phyloP scores from a whole-genome alignment of 1,140 invertebrate genomes.

The Campoletis sonorensis region DNA sequence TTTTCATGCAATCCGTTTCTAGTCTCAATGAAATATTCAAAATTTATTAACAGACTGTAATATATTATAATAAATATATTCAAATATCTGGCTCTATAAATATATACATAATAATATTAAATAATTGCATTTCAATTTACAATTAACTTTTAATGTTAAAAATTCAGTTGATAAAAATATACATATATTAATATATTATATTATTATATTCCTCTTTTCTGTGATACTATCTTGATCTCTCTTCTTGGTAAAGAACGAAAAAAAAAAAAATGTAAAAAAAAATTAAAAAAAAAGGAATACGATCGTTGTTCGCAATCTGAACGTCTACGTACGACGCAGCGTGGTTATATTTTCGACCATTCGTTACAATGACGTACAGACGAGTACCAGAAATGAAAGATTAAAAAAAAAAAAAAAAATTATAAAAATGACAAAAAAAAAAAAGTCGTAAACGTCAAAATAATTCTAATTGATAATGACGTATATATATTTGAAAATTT shows the following conservation, averaged over 20 bases:
- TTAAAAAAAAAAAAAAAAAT: neutral
- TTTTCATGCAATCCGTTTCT: no score
- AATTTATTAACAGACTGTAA: neutral
- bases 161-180: neutral
- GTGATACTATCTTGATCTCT: constrained; percentile 51
- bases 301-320: neutral
- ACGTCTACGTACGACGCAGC: neutral
- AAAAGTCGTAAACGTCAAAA: neutral
- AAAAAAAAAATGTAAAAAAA: constrained; percentile 51
- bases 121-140: constrained; percentile 23
- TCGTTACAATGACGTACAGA: constrained; percentile 34
- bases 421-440: neutral
- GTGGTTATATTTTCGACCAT: neutral
- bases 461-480: neutral
- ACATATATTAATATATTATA: constrained; percentile 22
- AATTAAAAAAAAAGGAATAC: constrained; percentile 37
- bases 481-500: constrained; percentile 22
- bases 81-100: constrained; percentile 13
- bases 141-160: constrained; percentile 23
- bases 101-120: constrained; percentile 42
- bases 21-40: no score
- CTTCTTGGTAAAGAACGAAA: constrained; percentile 47
- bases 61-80: constrained; percentile 32
- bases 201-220: constrained; percentile 47
- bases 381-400: neutral